Evolutionary conservation across 1,140 invertebrate genomes (phyloP), one percentile per base, ranked within the genome.

Genomic region (Ips typographus): DNA sequence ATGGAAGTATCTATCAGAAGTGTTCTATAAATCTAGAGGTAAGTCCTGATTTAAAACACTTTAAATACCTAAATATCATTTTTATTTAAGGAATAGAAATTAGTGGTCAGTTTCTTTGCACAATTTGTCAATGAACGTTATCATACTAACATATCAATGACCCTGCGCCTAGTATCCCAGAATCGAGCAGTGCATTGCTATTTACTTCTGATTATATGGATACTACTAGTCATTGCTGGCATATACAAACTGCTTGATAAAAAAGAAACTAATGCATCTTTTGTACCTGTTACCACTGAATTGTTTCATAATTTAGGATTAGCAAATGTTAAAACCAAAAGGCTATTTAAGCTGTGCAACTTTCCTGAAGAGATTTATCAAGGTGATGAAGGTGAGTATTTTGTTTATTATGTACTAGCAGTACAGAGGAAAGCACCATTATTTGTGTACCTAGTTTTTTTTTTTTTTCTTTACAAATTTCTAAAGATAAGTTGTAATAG

Each of bases 111-210:
- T 22, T 22, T 22, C 22, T 22, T 22, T 22, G 22, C 22, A 22
- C 22, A 22, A 22, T 22, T 22, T 22, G 22, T 22, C 22, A 22
- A 22, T 22, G 22, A 22, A 22, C 22, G 22, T 22, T 22, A 22
- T 22, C 22, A 22, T 22, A 22, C 22, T 22, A 22, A 22, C n/a
- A 40, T 65, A 65, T 59, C 68, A 63, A 70, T 70, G 68, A 65
- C 62, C 8, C 1, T 70, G 39, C 52, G 68, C 43, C 42, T 60
- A 38, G 69, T 73, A 40, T 69, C 70, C 40, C 89, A 91, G 75
- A 88, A 90, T 77, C 83, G 88, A 74, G 89, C 90, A 44, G 85
- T 91, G 74, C 90, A 91, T 76, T 92, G 90, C 79, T 92, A 92
- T 78, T 76, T 91, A 65, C 84, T 91, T 40, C 85, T 92, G 78